Percentiles rank a stretch among this genome's conserved stretches.
Evolutionary conservation across 1,140 invertebrate species (phyloP).

Genomic region (Musca domestica): DNA sequence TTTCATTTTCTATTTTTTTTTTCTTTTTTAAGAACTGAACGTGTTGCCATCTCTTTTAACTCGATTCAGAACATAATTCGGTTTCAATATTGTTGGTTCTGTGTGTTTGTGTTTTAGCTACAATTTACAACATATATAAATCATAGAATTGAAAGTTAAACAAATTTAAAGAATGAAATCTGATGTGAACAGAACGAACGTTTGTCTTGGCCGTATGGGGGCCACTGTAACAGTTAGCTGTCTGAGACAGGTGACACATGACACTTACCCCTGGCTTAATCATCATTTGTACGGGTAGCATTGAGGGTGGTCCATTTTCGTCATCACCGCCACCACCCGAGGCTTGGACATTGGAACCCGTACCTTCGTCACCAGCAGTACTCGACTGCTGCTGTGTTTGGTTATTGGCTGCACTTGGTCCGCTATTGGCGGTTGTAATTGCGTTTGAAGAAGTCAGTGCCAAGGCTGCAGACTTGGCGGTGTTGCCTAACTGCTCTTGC

Average conservation of each 20-base stretch:
- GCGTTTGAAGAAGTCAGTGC: slow-evolving; percentile 4
- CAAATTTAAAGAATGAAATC: slow-evolving; percentile 15
- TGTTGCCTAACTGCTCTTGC: slow-evolving; percentile 30
- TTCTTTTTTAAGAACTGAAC: too few relatives aligned
- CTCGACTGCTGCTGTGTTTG: slow-evolving; percentile 1
- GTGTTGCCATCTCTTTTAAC: too few relatives aligned
- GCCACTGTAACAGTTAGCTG: too few relatives aligned
- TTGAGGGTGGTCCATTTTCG: slow-evolving; percentile 36
- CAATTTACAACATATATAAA: slow-evolving; percentile 11
- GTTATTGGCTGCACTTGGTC: slow-evolving; percentile 2
- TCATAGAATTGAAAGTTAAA: slow-evolving; percentile 10
- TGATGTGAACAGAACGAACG: slow-evolving; percentile 7
- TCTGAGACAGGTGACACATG: too few relatives aligned
- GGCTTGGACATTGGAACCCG: neutral
- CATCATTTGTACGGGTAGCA: slow-evolving; percentile 52
- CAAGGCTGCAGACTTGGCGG: slow-evolving; percentile 17
- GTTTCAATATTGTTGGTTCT: neutral
- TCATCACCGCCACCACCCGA: slow-evolving; percentile 24
- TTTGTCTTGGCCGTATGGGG: neutral
- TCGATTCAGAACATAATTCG: too few relatives aligned
- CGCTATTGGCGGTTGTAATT: slow-evolving; percentile 30
- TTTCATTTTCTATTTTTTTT: too few relatives aligned
- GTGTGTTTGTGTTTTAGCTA: slow-evolving; percentile 11
- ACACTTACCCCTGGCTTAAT: slow-evolving; percentile 53
- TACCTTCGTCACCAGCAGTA: too few relatives aligned